phyloP scores from a whole-genome alignment of 2,797 vertebrate genomes.

The Epinephelus awoara region DNA sequence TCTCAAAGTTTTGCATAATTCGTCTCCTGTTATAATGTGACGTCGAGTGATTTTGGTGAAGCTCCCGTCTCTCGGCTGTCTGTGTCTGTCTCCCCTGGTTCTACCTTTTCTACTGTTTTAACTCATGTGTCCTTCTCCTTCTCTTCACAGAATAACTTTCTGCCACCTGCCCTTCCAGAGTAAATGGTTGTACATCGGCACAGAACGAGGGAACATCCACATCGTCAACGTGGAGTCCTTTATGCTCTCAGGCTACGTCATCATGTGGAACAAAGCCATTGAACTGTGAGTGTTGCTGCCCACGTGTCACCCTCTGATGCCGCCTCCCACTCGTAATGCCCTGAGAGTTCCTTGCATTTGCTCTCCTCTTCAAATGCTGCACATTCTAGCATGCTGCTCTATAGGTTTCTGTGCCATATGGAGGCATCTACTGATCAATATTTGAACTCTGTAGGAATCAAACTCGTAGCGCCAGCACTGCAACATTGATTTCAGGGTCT shows the following conservation, averaged over 20 bases:
- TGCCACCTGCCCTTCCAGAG: constrained; percentile 99
- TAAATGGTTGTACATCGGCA: constrained; percentile 99
- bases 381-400: constrained; percentile 9
- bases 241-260: constrained; percentile 99
- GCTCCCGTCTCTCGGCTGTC: constrained; percentile 13
- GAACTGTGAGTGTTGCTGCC: constrained; percentile 96
- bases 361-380: background rate
- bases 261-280: constrained; percentile 99
- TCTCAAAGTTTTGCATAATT: constrained; percentile 55
- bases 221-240: constrained; percentile 99
- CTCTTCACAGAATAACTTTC: constrained; percentile 94
- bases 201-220: constrained; percentile 98
- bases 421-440: constrained; percentile 35
- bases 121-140: constrained; percentile 39
- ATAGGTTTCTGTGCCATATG: constrained; percentile 10
- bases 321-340: constrained; percentile 10
- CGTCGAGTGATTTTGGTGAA: constrained; percentile 30
- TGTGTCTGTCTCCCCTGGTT: constrained; percentile 11
- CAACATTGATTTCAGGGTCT: constrained; percentile 23
- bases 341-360: constrained; percentile 14
- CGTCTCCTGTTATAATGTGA: constrained; percentile 41
- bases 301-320: constrained; percentile 43
- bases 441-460: constrained; percentile 49
- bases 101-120: background rate
- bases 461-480: constrained; percentile 31